Conservation (phyloP, 2,113 vertebrate species). For the Abramis brama region DNA sequence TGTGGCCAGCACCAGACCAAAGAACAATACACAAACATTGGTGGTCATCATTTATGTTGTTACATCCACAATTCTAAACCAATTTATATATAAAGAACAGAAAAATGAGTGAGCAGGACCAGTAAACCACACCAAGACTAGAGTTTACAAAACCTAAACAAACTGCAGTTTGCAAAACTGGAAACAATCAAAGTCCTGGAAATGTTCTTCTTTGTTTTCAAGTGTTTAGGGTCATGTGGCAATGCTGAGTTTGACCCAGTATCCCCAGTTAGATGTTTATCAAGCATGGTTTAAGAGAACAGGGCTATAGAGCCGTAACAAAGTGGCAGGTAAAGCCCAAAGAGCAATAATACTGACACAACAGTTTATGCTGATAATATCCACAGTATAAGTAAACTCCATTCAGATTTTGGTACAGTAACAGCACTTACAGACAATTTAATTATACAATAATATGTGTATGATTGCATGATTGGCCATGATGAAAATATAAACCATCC, state of each 20-base stretch:
- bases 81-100: conserved; percentile 13
- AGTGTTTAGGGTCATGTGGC: conserved; percentile 52
- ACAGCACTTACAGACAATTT: background rate
- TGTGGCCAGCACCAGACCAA: conserved; percentile 35
- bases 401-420: background rate
- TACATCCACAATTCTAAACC: conserved; percentile 37
- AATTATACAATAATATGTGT: background rate
- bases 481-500: background rate
- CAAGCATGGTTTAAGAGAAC: conserved; percentile 66
- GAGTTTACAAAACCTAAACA: conserved; percentile 21
- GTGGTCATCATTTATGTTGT: conserved; percentile 31
- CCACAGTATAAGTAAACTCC: background rate
- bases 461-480: no score
- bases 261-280: conserved; percentile 68
- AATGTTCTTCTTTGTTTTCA: conserved; percentile 4
- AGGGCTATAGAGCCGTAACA: conserved; percentile 59
- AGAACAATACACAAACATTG: conserved; percentile 50
- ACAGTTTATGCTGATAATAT: background rate
- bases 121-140: conserved; percentile 19
- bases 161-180: conserved; percentile 11
- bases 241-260: conserved; percentile 68
- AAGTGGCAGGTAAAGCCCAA: background rate
- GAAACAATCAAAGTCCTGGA: conserved; percentile 11
- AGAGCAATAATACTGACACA: no score
- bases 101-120: conserved; percentile 16